Evolutionary conservation across 1,140 invertebrate genomes (phyloP), one percentile per base, ranked within the genome.

Genomic region (Drosophila tristis): DNA sequence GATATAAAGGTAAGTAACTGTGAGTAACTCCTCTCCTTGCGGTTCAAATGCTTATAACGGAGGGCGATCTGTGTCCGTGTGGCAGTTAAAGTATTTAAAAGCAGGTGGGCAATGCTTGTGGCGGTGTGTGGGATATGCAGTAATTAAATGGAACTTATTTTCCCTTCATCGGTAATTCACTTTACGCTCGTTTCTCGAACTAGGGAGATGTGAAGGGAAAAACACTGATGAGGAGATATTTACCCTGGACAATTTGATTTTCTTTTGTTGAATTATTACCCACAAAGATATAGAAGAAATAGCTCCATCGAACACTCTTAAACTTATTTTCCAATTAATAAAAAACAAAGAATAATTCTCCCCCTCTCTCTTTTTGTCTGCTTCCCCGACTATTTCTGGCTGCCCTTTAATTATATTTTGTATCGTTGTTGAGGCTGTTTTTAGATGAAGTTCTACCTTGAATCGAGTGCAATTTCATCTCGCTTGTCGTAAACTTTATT

Each of bases 1-100:
- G 98, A 99, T 91, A 98, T 99, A 13, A 96, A 97, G 93, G 94
- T 94, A 91, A 62, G 67, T 59, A 5, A 9, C 4, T 11, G 15
- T 8, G 20, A 20, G 20, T 20, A 20, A 20, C 2, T 8, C 13
- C 2, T 23, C 2, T 7, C 13, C 2, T 23, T 13, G 8, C 15
- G 3, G 20, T 25, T 50, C 8, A 26, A 70, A 48, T 31, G 20
- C 20, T 11, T 1, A 7, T 23, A 15, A 5, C 26, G 25, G 8
- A 31, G 8, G 31, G 8, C 0, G 31, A 31, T 31, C 8, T 31
- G 31, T 31, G 2, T 9, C 31, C 31, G 3, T 13, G 35, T 39
- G 35, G 11, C 35, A 5, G 31, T 31, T 0, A 31, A 8, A 8
- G 31, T 31, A 31, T 31, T 9, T 9, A 9, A 29, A 31, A 31